Base-by-base conservation (phyloP, 2,888 invertebrate species). In the Caenorhabditis auriculariae region DNA sequence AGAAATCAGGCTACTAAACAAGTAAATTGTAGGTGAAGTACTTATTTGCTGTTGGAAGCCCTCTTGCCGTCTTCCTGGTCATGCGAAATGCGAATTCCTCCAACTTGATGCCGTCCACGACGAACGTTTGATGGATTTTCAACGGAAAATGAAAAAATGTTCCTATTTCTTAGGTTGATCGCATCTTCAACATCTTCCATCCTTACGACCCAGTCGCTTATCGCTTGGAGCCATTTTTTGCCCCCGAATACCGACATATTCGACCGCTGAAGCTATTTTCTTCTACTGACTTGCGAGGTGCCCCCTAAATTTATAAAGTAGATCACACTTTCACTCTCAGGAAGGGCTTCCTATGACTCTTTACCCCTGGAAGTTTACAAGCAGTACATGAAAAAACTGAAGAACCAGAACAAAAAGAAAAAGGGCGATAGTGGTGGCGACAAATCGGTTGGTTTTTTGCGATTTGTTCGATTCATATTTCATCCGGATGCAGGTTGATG, bases 121-220 rank as follows among this genome's bases (percentile, higher is more conserved):
- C 66, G 12, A 68, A 67, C 32, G 55, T 53, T 21, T 35, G 35
- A 9, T 1, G 19, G 9, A n/a, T 41, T 15, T 9, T 19, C 41
- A n/a, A n/a, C 19, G 17, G 17, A 19, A 9, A 19, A 29, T 17
- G 9, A 19, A 38, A 38, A 1, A 41, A 47, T 48, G 3, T 23
- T n/a, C n/a, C 3, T 46, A 4, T 26, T 17, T 29, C 45, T 4
- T 43, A 75, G 57, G 64, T 72, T 9, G 73, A 70, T 39, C 55
- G 77, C n/a, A 68, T 80, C 24, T 76, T 74, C 69, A 80, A 80
- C 55, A 74, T 80, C 7, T 75, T 74, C 68, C 75, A 75, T 50
- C 75, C 75, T 0, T 74, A 72, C 26, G 72, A 72, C 39, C 77
- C 78, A n/a, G 78, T 78, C 4, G 77, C 78, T 17, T 78, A 78